Conservation (phyloP, 2,797 vertebrate genomes). For the Sebastes hubbsi region DNA sequence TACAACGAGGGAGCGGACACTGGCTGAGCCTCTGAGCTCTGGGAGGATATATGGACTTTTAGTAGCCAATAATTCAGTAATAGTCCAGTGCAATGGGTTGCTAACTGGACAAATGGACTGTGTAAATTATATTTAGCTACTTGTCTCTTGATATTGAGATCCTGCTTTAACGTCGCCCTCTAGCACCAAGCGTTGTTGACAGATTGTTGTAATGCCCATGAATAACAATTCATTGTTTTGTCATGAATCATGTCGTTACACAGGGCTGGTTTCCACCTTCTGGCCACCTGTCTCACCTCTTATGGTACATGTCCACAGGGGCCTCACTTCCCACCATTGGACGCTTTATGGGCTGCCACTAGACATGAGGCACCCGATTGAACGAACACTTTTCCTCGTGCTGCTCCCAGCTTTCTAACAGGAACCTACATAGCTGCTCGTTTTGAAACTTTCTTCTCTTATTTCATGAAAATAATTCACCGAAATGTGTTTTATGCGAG, state of each 20-base stretch:
- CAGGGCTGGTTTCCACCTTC: too few species aligned
- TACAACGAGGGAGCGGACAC: slow-evolving; percentile 75
- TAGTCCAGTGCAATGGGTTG: neutral
- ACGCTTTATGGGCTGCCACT: too few species aligned
- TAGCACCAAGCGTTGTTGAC: neutral
- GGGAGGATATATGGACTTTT: slow-evolving; percentile 1
- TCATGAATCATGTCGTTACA: neutral
- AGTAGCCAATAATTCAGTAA: neutral
- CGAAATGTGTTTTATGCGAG: too few species aligned
- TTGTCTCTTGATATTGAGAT: neutral
- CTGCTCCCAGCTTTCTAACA: too few species aligned
- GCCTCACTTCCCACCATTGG: too few species aligned
- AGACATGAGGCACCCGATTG: too few species aligned
- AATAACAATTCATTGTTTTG: neutral
- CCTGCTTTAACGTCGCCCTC: neutral
- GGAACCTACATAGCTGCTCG: too few species aligned
- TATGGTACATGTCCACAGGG: too few species aligned
- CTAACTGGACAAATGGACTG: neutral
- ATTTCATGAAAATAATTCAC: too few species aligned
- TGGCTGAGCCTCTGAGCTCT: slow-evolving; percentile 31
- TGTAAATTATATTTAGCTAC: neutral
- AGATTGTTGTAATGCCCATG: neutral
- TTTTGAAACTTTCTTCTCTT: too few species aligned
- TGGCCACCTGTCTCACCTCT: too few species aligned
- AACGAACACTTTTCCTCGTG: too few species aligned